Percentiles rank a stretch among this genome's conserved stretches.
Conservation (phyloP, 2,113 vertebrate genomes). For the Gasterosteus aculeatus region DNA sequence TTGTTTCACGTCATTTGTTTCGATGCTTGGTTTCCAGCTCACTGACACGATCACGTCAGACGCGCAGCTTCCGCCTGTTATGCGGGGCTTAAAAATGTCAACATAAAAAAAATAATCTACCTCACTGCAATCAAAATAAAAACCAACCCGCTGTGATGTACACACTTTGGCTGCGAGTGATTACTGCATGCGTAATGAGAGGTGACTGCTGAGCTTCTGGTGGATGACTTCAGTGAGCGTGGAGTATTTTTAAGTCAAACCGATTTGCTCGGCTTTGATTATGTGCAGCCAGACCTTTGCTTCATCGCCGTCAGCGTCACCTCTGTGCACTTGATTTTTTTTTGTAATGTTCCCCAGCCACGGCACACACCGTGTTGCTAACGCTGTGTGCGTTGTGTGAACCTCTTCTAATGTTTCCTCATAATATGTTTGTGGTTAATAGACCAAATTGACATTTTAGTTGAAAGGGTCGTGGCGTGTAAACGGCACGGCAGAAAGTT, state of each 20-base stretch:
- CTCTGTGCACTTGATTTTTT: background rate
- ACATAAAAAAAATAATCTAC: constrained; percentile 22
- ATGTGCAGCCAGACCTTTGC: constrained; percentile 6
- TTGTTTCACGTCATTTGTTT: background rate
- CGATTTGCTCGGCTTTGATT: constrained; percentile 37
- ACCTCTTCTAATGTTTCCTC: background rate
- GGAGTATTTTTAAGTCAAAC: constrained; percentile 33
- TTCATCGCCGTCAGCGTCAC: constrained; percentile 7
- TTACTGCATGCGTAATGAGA: constrained; percentile 47
- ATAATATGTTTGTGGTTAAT: background rate
- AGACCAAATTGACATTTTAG: background rate
- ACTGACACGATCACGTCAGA: background rate
- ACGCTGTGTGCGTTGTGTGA: background rate
- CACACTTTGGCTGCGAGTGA: constrained; percentile 33
- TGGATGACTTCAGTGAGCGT: constrained; percentile 22
- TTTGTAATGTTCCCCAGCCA: background rate
- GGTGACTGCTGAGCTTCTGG: constrained; percentile 39
- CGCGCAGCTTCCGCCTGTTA: background rate
- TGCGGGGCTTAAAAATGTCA: constrained; percentile 10
- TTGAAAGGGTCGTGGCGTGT: background rate
- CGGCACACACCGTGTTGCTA: background rate
- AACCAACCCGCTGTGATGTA: constrained; percentile 19
- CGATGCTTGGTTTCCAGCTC: background rate
- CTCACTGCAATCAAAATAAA: constrained; percentile 30
- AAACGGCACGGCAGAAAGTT: background rate